Conservation (phyloP, 2,888 invertebrate species). For the Conomelus anceps region DNA sequence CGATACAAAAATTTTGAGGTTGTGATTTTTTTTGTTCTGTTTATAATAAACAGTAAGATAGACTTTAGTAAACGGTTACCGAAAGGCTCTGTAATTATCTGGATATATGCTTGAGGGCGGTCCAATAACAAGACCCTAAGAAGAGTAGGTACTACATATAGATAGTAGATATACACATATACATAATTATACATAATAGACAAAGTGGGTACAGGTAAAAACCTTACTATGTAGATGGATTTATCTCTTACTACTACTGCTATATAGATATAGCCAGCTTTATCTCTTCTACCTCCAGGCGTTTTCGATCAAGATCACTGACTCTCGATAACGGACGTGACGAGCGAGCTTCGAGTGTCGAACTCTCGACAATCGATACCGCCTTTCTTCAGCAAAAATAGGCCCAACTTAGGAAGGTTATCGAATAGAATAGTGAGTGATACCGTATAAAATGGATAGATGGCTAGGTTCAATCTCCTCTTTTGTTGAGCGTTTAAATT, state of each 20-base stretch:
- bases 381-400: no score
- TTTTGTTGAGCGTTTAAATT: no score
- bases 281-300: neutral
- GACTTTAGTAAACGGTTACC: neutral
- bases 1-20: neutral
- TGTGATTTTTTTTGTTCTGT: neutral
- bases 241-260: neutral
- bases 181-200: neutral
- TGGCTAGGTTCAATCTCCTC: no score
- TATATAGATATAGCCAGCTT: neutral
- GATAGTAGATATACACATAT: neutral
- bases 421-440: no score
- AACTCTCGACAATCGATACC: no score
- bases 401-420: no score
- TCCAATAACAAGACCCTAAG: neutral
- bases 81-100: neutral
- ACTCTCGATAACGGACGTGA: neutral
- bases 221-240: neutral
- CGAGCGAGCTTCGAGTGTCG: neutral
- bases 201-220: neutral
- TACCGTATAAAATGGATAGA: no score
- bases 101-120: neutral
- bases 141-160: neutral
- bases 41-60: neutral
- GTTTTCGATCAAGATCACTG: neutral